Evolutionary conservation across 2,113 vertebrate species (phyloP), one percentile per base, ranked within the genome.

Genomic region (Aptenodytes patagonicus): DNA sequence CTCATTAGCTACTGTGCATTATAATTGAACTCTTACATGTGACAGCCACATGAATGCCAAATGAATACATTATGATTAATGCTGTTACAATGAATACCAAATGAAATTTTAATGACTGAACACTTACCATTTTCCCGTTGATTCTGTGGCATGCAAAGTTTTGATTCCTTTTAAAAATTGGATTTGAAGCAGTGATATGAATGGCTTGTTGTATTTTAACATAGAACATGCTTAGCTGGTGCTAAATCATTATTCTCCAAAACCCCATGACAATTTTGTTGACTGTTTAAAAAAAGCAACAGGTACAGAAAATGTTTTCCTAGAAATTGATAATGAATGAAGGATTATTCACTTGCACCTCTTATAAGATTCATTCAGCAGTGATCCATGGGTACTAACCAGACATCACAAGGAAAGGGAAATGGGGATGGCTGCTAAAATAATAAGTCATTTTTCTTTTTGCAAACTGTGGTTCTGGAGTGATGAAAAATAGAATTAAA

Each of bases 1-100:
- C 94, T 95, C 93, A 96, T 98, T 97, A 97, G 80, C 85, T 95
- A 61, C 72, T 55, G 64, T 84, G 76, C 85, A 54, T 92, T 95
- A 70, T 90, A 97, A 96, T 89, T 84, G 83, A 95, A 89, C 88
- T 91, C 68, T 61, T 86, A 92, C 71, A 14, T 92, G 87, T 95
- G 96, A 87, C 93, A 96, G 87, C 42, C 92, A 76, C 47, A 80
- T 46, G 77, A 90, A 73, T 86, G 88, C 58, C 81, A 95, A 83
- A 95, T 88, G 95, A 96, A 94, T 95, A 36, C 36, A 71, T 90
- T 86, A 93, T 79, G 83, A 92, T 95, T 94, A 97, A 95, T 11
- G 21, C 19, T 77, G 65, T 58, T 93, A 76, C 28, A 69, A 76
- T 84, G 94, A 95, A 96, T 92, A 80, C 38, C 61, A 92, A 96